Evolutionary conservation across 1,140 invertebrate genomes (phyloP).

Genomic region (Pachypsylla venusta): DNA sequence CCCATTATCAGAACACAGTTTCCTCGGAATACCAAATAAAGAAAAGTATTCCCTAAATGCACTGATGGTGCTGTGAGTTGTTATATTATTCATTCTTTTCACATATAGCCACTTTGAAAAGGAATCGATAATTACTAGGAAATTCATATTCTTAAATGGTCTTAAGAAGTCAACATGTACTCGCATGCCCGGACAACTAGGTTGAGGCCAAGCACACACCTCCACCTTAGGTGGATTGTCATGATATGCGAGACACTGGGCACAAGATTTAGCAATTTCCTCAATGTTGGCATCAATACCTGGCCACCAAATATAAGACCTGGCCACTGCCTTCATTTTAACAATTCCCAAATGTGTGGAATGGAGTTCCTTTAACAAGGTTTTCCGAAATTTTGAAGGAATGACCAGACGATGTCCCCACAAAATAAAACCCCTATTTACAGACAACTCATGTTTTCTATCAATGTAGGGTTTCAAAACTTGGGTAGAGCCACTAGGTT

Average conservation of each 20-base stretch:
- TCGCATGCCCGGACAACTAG: background rate
- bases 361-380: conserved; percentile 10
- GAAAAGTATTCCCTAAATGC: conserved; percentile 9
- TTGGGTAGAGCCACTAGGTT: conserved; percentile 19
- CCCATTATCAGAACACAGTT: conserved; percentile 9
- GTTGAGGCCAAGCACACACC: background rate
- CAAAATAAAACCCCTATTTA: conserved; percentile 14
- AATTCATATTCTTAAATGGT: conserved; percentile 20
- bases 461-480: conserved; percentile 17
- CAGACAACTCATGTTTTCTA: conserved; percentile 22
- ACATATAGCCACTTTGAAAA: conserved; percentile 29
- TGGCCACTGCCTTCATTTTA: conserved; percentile 17
- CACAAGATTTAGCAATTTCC: background rate
- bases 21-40: background rate
- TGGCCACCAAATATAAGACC: conserved; percentile 17
- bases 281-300: conserved; percentile 21
- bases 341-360: conserved; percentile 15
- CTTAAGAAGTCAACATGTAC: background rate
- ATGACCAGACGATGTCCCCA: conserved; percentile 11
- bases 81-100: background rate
- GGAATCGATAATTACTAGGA: conserved; percentile 29
- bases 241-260: background rate
- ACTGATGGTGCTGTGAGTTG: background rate
- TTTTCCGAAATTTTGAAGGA: background rate
- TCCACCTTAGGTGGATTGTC: background rate